Base-by-base conservation (phyloP, 2,888 invertebrate genomes). In the Ceriagrion tenellum region DNA sequence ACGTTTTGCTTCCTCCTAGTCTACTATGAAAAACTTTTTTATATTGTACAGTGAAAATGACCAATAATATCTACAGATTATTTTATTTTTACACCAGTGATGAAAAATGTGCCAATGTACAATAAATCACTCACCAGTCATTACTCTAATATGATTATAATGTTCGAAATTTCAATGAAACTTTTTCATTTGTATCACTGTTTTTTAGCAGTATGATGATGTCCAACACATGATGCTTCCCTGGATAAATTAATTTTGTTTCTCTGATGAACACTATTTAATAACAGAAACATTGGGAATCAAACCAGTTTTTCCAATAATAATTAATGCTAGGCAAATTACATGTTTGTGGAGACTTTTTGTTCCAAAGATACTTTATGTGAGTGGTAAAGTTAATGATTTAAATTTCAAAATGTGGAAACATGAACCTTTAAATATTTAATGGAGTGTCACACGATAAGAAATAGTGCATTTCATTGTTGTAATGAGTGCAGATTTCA, bases 1-100 rank as follows among this genome's bases (percentile, higher is more conserved):
- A 93, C 47, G n/a, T 93, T 56, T 69, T 93, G 69, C 93, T 93
- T 93, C 93, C 93, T 93, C 26, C 93, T 93, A 93, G 93, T 93
- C 93, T 93, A 55, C 93, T 69, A 74, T 69, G 30, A 93, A 93
- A 47, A 35, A 74, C 69, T 59, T 93, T 40, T 93, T 93, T 93
- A 69, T 93, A 69, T 93, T 69, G 93, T 47, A 74, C 47, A 93
- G 69, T 93, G 47, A 93, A 59, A 93, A 93, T 74, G 93, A 93
- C 93, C 93, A 93, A 93, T 93, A 35, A 63, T 74, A 93, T 74
- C 93, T 74, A n/a, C n/a, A 69, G 69, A 93, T 74, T 69, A 40
- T 47, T 93, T 93, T 93, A 93, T 93, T 93, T 93, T 93, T 93
- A 93, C 69, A 69, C 30, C 47, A 93, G 69, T 47, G 69, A 93